Evolutionary conservation across 2,888 invertebrate genomes (phyloP).

Genomic region (Orthosia incerta): DNA sequence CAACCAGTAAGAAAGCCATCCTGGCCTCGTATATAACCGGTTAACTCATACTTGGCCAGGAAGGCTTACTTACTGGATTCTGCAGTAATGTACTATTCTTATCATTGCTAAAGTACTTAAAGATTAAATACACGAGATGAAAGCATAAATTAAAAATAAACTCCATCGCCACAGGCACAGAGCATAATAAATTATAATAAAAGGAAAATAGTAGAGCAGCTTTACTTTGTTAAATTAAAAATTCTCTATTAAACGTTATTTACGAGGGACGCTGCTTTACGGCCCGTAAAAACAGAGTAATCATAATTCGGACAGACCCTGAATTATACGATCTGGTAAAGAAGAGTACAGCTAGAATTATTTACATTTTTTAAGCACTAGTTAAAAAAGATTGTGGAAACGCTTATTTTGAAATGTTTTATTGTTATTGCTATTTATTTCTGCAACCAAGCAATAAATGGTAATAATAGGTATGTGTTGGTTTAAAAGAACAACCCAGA

Average conservation of each 20-base stretch:
- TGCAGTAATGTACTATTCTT: too few relatives aligned
- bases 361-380: slow-evolving; percentile 24
- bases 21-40: too few relatives aligned
- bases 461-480: too few relatives aligned
- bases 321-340: slow-evolving; percentile 13
- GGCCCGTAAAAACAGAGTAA: slow-evolving; percentile 58
- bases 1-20: too few relatives aligned
- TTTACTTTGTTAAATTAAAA: slow-evolving; percentile 65
- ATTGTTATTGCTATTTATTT: background rate
- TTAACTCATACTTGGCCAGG: too few relatives aligned
- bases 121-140: slow-evolving; percentile 30
- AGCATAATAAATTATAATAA: slow-evolving; percentile 53
- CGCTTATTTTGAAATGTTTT: background rate
- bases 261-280: slow-evolving; percentile 60
- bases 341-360: background rate
- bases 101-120: slow-evolving; percentile 12
- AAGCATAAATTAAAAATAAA: slow-evolving; percentile 44
- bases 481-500: too few relatives aligned
- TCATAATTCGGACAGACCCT: slow-evolving; percentile 57
- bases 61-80: too few relatives aligned
- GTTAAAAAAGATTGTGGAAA: background rate
- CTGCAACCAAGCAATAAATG: background rate
- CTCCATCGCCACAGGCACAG: slow-evolving; percentile 2
- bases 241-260: slow-evolving; percentile 63
- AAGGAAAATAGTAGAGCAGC: slow-evolving; percentile 40